A percentile compares a stretch with the other conserved stretches of the same genome.
phyloP scores from a whole-genome alignment of 2,113 vertebrate species.

The Circaetus gallicus region DNA sequence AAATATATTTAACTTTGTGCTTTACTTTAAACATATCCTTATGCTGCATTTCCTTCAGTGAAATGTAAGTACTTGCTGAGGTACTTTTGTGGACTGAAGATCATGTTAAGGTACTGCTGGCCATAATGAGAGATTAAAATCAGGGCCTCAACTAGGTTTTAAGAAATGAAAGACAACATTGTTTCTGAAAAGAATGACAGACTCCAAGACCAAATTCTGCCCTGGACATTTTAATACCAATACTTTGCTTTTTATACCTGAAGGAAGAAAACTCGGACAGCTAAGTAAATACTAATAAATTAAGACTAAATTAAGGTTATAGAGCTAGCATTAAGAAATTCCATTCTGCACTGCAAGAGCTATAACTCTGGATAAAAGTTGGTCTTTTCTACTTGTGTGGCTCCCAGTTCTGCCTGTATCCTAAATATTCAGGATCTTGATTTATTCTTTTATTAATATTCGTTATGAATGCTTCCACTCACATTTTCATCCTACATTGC shows the following conservation, averaged over 20 bases:
- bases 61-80: not conserved
- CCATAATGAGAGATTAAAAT: not conserved
- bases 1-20: not conserved
- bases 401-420: not conserved
- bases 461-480: not conserved
- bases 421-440: not conserved
- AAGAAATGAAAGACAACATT: not conserved
- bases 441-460: not conserved
- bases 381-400: not conserved
- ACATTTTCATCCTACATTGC: not conserved
- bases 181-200: not conserved
- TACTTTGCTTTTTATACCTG: not conserved
- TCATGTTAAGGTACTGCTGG: not conserved
- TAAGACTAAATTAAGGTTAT: not conserved
- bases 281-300: not conserved
- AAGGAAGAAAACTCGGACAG: not conserved
- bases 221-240: not conserved
- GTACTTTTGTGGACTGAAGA: not conserved
- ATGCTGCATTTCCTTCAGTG: not conserved
- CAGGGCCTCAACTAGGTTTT: not conserved
- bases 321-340: not conserved
- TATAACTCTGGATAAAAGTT: not conserved
- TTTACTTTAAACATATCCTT: not conserved
- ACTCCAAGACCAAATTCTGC: not conserved
- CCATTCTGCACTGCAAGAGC: not conserved